Conservation (phyloP, 2,797 vertebrate species). For the Peromyscus attwateri region DNA sequence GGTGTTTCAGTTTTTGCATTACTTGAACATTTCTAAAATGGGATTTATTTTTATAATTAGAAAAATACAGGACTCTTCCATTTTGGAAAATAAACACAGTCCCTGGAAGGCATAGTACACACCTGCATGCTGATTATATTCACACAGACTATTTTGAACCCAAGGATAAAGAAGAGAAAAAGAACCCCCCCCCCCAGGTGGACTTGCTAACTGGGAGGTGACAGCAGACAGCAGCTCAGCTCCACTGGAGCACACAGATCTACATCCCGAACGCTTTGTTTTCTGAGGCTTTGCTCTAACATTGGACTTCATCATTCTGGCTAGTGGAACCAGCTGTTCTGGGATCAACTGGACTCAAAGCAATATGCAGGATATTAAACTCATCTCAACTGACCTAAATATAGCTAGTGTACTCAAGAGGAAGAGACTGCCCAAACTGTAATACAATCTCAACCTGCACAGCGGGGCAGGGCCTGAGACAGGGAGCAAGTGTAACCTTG, state of each 20-base stretch:
- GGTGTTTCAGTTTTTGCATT: neutral
- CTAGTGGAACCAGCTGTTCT: constrained; percentile 44
- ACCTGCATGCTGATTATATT: neutral
- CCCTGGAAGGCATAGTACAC: neutral
- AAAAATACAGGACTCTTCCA: constrained; percentile 52
- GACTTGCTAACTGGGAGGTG: neutral
- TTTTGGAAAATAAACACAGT: constrained; percentile 29
- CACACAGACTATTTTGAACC: neutral
- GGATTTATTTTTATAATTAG: constrained; percentile 52
- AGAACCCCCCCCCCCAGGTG: neutral
- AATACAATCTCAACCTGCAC: neutral
- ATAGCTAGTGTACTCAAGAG: neutral
- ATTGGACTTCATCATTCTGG: constrained; percentile 46
- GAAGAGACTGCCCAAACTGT: neutral
- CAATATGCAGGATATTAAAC: constrained; percentile 32
- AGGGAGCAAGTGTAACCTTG: neutral
- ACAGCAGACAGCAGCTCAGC: neutral
- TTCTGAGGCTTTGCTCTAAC: constrained; percentile 18
- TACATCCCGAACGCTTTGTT: neutral
- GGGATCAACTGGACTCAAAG: constrained; percentile 23
- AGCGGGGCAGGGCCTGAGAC: neutral
- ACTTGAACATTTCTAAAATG: constrained; percentile 48
- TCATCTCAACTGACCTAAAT: constrained; percentile 17
- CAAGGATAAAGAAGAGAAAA: neutral
- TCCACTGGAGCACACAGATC: neutral